Evolutionary conservation across 1,140 invertebrate species (phyloP).

Genomic region (Drosophila sucinea): DNA sequence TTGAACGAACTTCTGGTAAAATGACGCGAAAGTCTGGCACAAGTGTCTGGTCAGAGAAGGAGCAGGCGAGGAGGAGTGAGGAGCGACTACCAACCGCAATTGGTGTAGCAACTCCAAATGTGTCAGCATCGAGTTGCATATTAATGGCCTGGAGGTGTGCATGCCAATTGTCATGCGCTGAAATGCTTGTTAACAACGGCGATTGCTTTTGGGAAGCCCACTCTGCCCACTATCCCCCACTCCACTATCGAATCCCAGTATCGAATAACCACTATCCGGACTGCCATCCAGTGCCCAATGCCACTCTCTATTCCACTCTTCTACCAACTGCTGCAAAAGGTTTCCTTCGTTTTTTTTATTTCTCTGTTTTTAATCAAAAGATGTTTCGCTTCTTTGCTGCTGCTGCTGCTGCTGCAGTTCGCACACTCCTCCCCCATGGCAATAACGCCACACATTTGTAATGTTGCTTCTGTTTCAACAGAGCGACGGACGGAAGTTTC

Average conservation of each 20-base stretch:
- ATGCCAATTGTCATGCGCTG: slow-evolving; percentile 81
- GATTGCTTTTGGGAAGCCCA: slow-evolving; percentile 63
- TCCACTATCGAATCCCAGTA: neutral
- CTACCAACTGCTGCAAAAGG: slow-evolving; percentile 30
- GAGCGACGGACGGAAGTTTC: slow-evolving; percentile 55
- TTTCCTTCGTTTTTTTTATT: slow-evolving; percentile 28
- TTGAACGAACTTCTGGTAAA: slow-evolving; percentile 44
- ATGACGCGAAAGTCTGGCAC: slow-evolving; percentile 50
- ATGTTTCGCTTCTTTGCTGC: slow-evolving; percentile 33
- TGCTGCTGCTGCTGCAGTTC: slow-evolving; percentile 33
- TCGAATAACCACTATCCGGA: neutral
- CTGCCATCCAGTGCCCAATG: slow-evolving; percentile 8
- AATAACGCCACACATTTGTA: slow-evolving; percentile 82
- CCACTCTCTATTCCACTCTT: neutral
- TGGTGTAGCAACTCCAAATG: slow-evolving; percentile 48
- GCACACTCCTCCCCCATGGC: slow-evolving; percentile 73
- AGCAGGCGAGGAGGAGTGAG: neutral
- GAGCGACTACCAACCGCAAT: slow-evolving; percentile 16
- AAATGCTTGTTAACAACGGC: slow-evolving; percentile 81
- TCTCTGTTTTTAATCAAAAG: slow-evolving; percentile 69
- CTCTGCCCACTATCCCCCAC: neutral
- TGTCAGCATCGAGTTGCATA: slow-evolving; percentile 66
- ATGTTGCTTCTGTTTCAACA: slow-evolving; percentile 74
- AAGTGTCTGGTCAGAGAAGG: too few relatives aligned
- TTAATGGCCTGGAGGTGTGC: slow-evolving; percentile 78